phyloP scores from a whole-genome alignment of 2,888 invertebrate species.

The Galeruca laticollis region DNA sequence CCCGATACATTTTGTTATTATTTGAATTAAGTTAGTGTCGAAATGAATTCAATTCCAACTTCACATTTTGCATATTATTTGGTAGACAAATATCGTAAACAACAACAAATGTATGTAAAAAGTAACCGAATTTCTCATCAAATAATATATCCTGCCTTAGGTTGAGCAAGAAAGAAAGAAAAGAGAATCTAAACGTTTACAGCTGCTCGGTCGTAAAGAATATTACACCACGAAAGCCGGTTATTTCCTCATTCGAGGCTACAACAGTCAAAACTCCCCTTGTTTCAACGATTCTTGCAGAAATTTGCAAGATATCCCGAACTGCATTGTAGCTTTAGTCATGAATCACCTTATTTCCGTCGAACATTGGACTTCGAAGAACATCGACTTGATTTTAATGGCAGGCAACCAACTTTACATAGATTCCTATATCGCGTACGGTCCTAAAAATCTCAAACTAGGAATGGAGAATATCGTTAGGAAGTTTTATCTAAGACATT shows the following conservation, averaged over 20 bases:
- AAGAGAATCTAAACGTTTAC: conserved; percentile 60
- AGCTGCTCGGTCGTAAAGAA: conserved; percentile 62
- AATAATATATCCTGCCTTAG: conserved; percentile 40
- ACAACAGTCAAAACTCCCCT: conserved; percentile 58
- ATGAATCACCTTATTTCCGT: conserved; percentile 68
- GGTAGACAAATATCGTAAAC: background rate
- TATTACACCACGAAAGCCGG: conserved; percentile 59
- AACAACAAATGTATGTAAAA: background rate
- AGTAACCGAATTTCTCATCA: background rate
- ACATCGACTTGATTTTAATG: conserved; percentile 71
- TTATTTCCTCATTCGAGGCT: conserved; percentile 67
- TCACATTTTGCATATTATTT: too few species aligned
- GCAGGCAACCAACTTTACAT: conserved; percentile 73
- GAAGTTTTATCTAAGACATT: conserved; percentile 70
- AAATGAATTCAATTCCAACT: too few species aligned
- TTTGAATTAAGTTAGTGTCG: too few species aligned
- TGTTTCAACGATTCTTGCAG: conserved; percentile 67
- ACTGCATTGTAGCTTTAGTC: conserved; percentile 70
- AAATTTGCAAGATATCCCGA: conserved; percentile 67
- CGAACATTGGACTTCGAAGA: conserved; percentile 69
- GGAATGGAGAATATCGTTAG: conserved; percentile 65
- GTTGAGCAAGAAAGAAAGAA: conserved; percentile 54
- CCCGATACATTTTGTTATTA: too few species aligned
- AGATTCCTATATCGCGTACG: conserved; percentile 72
- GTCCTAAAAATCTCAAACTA: conserved; percentile 65